phyloP scores from a whole-genome alignment of 92 coral and sea anemone species.

The Umimayanthus chanpuru region DNA sequence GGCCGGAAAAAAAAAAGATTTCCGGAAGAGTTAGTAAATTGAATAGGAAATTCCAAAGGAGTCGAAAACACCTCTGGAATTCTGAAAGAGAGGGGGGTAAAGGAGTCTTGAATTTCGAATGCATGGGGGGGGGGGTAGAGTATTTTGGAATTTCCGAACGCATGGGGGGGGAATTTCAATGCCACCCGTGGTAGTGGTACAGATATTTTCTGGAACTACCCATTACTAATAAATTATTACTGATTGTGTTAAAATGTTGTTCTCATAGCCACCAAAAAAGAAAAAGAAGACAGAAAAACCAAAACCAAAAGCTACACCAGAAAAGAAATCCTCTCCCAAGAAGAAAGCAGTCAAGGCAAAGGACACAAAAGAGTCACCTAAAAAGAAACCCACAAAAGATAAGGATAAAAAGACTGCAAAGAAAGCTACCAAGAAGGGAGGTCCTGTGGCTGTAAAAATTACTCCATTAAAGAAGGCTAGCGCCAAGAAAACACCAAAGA shows the following conservation, averaged over 20 bases:
- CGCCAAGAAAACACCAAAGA: conserved; percentile 77
- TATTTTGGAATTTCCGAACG: too few species aligned
- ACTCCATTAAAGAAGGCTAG: conserved; percentile 81
- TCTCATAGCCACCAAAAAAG: conserved; percentile 75
- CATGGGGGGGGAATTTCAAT: too few species aligned
- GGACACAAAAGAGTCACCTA: conserved; percentile 48
- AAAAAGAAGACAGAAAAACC: conserved; percentile 64
- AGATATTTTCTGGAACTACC: too few species aligned
- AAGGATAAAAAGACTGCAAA: conserved; percentile 51
- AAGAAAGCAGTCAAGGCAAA: conserved; percentile 56
- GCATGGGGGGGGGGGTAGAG: too few species aligned
- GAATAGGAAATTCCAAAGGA: too few species aligned
- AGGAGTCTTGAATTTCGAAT: too few species aligned
- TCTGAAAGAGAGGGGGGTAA: too few species aligned
- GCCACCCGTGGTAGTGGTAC: too few species aligned
- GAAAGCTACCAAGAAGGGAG: conserved; percentile 70
- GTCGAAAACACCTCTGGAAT: too few species aligned
- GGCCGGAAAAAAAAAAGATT: too few species aligned
- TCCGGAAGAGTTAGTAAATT: too few species aligned
- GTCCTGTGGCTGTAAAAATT: conserved; percentile 89
- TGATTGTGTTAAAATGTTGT: background rate
- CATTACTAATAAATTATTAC: background rate
- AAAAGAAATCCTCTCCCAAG: conserved; percentile 58
- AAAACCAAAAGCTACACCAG: conserved; percentile 55
- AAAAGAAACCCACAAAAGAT: conserved; percentile 58